Evolutionary conservation across 2,113 vertebrate species (phyloP), one percentile per base, ranked within the genome.

Genomic region (Rutilus rutilus): DNA sequence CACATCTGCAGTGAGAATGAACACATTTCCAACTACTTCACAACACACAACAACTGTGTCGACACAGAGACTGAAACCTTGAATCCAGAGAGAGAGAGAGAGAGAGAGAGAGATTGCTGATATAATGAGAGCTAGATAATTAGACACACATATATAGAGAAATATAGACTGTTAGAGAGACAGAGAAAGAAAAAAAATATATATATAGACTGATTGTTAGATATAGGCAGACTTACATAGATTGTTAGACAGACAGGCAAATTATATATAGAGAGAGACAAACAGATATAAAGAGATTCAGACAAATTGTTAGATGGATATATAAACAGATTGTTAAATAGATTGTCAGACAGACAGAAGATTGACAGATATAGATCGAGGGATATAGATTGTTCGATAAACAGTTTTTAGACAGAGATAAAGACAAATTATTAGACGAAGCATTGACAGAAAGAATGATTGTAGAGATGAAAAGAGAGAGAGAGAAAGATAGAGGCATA

Each of bases 21-120:
- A 78, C 76, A 62, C 23, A 47, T 21, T n/a, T 65, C 15, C 78
- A 47, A n/a, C n/a, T 80, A 47, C 78, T 65, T 62, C 25, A 64
- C 36, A 15, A 47, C 36, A 64, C 21, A 64, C 39, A 64, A 62
- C 57, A 42, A 39, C 36, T 15, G 42, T 42, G 25, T 60, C 59
- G 21, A 45, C 78, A 27, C 7, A 21, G 4, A 80, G 14, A 64
- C 17, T 47, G 2, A 64, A 78, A 80, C 33, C 54, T 79, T 79
- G 11, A 79, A 79, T 62, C 23, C 6, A 62, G 54, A 60, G 36
- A 30, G 8, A 42, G 10, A 39, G 67, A 36, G 15, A 39, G 67
- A 21, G 15, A 67, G 33, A 17, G 17, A 15, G 23, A 73, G 17
- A 69, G 36, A 69, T 36, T 10, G 17, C 1, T 69, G 64, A 19